Evolutionary conservation across 2,888 invertebrate species (phyloP).

Genomic region (Rhamphomyia laevipes): DNA sequence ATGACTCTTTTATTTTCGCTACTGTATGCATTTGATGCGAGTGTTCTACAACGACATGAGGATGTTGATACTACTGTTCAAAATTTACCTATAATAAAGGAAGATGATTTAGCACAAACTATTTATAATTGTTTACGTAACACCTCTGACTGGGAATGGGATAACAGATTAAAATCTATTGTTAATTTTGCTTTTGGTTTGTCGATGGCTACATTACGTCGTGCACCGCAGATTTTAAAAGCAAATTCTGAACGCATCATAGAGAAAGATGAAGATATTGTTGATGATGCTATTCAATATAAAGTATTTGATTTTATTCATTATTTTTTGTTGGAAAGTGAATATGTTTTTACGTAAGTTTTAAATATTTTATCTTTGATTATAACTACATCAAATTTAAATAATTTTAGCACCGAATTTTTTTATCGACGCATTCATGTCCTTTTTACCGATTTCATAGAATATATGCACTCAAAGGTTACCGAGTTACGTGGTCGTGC

Average conservation of each 20-base stretch:
- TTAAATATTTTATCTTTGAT: background rate
- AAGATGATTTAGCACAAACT: slow-evolving; percentile 45
- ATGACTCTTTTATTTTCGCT: slow-evolving; percentile 72
- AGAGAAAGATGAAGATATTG: slow-evolving; percentile 68
- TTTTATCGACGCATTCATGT: slow-evolving; percentile 72
- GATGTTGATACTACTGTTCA: slow-evolving; percentile 62
- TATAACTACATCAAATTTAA: background rate
- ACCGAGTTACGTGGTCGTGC: slow-evolving; percentile 72
- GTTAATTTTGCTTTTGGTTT: slow-evolving; percentile 60
- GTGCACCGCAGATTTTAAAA: slow-evolving; percentile 44
- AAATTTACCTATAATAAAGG: slow-evolving; percentile 52
- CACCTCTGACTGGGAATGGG: slow-evolving; percentile 21
- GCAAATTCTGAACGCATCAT: slow-evolving; percentile 39
- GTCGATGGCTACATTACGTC: slow-evolving; percentile 50
- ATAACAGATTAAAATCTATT: slow-evolving; percentile 39
- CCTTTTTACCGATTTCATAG: slow-evolving; percentile 82
- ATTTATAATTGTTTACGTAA: slow-evolving; percentile 39
- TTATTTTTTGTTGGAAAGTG: slow-evolving; percentile 57
- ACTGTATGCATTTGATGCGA: slow-evolving; percentile 72
- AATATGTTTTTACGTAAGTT: slow-evolving; percentile 48
- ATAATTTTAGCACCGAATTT: slow-evolving; percentile 51
- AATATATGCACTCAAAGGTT: slow-evolving; percentile 81
- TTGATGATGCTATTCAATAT: slow-evolving; percentile 67
- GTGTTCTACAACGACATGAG: slow-evolving; percentile 61
- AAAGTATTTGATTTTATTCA: slow-evolving; percentile 71